Conservation (phyloP, 2,888 invertebrate genomes). For the Heliconius cydno region DNA sequence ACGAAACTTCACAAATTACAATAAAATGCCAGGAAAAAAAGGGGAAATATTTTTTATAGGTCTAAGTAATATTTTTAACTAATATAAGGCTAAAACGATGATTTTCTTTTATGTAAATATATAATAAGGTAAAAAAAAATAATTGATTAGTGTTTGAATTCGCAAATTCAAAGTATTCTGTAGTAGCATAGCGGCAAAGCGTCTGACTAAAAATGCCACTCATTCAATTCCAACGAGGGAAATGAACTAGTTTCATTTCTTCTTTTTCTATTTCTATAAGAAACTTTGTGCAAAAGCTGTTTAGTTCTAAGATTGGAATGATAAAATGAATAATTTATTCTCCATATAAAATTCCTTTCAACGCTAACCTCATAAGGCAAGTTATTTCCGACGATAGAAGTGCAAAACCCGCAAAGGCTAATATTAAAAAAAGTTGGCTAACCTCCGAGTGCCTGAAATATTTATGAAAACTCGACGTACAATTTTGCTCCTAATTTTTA, state of each 20-base stretch:
- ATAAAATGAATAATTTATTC: constrained; percentile 7
- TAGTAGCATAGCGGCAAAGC: not conserved
- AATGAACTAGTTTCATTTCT: no score
- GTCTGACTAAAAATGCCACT: not conserved
- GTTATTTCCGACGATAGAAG: constrained; percentile 24
- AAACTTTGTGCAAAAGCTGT: not conserved
- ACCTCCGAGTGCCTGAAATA: constrained; percentile 26
- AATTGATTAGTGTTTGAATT: not conserved
- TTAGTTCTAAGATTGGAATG: constrained; percentile 1
- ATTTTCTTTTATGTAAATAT: not conserved
- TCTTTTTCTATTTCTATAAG: not conserved
- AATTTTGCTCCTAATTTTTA: constrained; percentile 13
- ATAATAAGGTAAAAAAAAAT: not conserved
- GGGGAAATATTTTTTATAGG: not conserved
- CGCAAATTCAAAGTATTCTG: not conserved
- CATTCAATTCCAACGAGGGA: not conserved
- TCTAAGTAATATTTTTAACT: not conserved
- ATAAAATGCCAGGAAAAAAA: not conserved
- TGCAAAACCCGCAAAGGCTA: constrained; percentile 21
- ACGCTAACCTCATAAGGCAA: constrained; percentile 17
- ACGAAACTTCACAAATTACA: constrained; percentile 1
- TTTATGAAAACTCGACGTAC: constrained; percentile 17
- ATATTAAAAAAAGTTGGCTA: constrained; percentile 29
- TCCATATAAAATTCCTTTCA: constrained; percentile 23
- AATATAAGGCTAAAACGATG: no score